Base-by-base conservation (phyloP, 2,888 invertebrate species). In the Capitulum mitella region DNA sequence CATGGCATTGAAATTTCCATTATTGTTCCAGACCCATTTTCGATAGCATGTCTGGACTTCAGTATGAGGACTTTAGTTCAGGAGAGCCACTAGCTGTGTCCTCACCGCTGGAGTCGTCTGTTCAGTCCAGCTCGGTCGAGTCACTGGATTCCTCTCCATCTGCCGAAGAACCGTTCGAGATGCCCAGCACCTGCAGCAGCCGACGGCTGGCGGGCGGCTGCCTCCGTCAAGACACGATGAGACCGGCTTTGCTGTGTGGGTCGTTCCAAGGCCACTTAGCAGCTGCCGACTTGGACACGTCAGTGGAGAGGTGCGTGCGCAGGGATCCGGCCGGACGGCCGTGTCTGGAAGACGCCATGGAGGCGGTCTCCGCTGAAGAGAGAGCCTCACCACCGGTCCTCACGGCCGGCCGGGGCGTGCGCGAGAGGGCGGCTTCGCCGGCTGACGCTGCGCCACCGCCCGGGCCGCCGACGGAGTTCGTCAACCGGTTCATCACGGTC, bases 41-140 rank as follows among this genome's bases (percentile, higher is more conserved):
- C n/a, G n/a, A n/a, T n/a, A n/a, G n/a, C 43, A 43, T 43, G 43
- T 5, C 5, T 43, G 43, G 12, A 12, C 43, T 43, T 5, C 43
- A 8, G 12, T 43, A 43, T 12, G 6, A 43, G 12, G 43, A 43
- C 43, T 43, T 43, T 43, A 43, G 22, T 54, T 48, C 77, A 26
- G 26, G 37, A 19, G 43, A 29, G 77, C 32, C 40, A 10, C 77
- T 48, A 12, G 77, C 77, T 14, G 51, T 54, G 14, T 43, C 77
- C 26, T 34, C 54, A 19, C 58, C 19, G 77, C 51, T 34, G 29
- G 40, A 29, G 54, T 37, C 78, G 19, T 61, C 64, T 64, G 78
- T 61, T 51, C 78, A 64, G 61, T 64, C 61, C 43, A 37, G 26
- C 32, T 61, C 78, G 40, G 29, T 61, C 34, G 78, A 78, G 64